Conservation (phyloP, 2,888 invertebrate genomes). For the Clostera curtula region DNA sequence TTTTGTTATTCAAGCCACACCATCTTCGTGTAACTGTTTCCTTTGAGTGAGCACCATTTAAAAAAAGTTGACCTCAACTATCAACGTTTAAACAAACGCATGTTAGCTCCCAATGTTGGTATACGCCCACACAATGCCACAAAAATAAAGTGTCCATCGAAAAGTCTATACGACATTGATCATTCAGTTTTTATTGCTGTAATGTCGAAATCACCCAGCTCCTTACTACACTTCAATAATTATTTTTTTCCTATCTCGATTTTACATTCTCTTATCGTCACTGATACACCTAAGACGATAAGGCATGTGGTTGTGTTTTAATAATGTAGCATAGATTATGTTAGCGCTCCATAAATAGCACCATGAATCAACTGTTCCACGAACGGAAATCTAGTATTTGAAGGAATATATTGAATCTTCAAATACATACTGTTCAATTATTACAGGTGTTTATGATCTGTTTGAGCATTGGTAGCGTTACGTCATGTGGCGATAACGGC, state of each 20-base stretch:
- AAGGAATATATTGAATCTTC: conserved; percentile 7
- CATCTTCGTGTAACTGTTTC: conserved; percentile 16
- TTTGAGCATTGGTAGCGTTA: conserved; percentile 40
- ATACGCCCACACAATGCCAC: conserved; percentile 42
- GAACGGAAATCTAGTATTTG: conserved; percentile 3
- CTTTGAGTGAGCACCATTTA: conserved; percentile 24
- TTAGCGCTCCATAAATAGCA: conserved; percentile 13
- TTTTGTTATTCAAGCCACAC: conserved; percentile 3
- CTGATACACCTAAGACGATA: conserved; percentile 41
- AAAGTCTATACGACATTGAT: conserved; percentile 10
- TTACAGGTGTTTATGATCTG: conserved; percentile 32
- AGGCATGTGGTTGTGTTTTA: conserved; percentile 32
- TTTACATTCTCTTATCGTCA: conserved; percentile 37
- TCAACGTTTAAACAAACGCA: conserved; percentile 30
- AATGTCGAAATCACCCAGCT: conserved; percentile 9
- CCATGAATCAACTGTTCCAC: conserved; percentile 16
- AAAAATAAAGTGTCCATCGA: conserved; percentile 22
- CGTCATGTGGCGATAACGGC: conserved; percentile 65
- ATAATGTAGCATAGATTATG: conserved; percentile 21
- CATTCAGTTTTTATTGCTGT: conserved; percentile 8
- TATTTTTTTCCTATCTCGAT: conserved; percentile 29
- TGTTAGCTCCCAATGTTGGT: conserved; percentile 37
- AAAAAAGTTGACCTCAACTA: conserved; percentile 38
- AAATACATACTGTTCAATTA: conserved; percentile 10
- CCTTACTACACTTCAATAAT: conserved; percentile 24